phyloP scores from a whole-genome alignment of 2,888 invertebrate genomes.

The Autographa gamma region DNA sequence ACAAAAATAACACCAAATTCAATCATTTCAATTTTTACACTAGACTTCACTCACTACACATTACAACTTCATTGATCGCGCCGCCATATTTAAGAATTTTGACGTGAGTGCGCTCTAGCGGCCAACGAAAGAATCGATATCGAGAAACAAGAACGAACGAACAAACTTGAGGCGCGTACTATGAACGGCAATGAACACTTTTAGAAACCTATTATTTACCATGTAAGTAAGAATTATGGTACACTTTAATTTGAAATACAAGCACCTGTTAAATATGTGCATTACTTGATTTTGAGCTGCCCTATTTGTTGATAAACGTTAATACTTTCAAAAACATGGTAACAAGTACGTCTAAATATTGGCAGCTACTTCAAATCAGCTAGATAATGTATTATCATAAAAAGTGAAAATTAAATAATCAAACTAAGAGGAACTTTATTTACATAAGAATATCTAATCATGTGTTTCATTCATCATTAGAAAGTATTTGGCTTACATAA shows the following conservation, averaged over 20 bases:
- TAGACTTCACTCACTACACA: constrained; percentile 85
- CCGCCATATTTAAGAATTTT: constrained; percentile 90
- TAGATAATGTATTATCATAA: no score
- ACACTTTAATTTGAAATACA: neutral
- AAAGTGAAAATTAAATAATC: no score
- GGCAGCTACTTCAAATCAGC: no score
- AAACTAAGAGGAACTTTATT: no score
- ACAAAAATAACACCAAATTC: constrained; percentile 86
- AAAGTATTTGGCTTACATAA: no score
- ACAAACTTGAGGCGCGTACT: constrained; percentile 5
- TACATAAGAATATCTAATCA: no score
- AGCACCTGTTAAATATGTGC: neutral
- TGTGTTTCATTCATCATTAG: neutral
- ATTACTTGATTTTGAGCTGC: no score
- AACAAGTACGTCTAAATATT: no score
- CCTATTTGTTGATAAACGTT: no score
- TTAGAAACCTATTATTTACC: neutral
- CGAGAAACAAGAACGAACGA: constrained; percentile 26
- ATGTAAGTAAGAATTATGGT: neutral
- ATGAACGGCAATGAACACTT: neutral
- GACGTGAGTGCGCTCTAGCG: constrained; percentile 87
- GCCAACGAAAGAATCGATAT: constrained; percentile 80
- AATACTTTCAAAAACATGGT: no score
- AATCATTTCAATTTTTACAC: constrained; percentile 85
- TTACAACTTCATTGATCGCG: constrained; percentile 93